Evolutionary conservation across 1,140 invertebrate species (phyloP), one percentile per base, ranked within the genome.

Genomic region (Venustaconcha ellipsiformis): DNA sequence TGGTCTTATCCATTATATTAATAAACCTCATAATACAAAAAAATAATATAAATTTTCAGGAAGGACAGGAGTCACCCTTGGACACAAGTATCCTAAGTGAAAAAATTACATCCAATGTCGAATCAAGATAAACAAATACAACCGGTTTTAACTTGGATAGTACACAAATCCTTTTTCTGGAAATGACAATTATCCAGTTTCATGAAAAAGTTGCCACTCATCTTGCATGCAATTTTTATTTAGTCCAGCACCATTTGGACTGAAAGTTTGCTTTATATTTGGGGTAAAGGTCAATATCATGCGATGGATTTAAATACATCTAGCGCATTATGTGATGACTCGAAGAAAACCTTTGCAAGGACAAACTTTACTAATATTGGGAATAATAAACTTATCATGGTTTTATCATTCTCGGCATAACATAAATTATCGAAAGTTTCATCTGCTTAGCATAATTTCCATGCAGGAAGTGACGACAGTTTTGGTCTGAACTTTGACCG

Each of bases 101-200:
- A 17, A 26, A n/a, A n/a, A 65, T 4, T 26, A 4, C 30, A n/a
- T 15, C n/a, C 14, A 11, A 65, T 4, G 5, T 65, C 17, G 80
- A 76, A 5, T 81, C 82, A 14, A 62, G 78, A 18, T 80, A 83
- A 14, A 66, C 23, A 23, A 79, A 56, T 75, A 75, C 12, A 70
- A 80, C n/a, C 74, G 86, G 60, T 88, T 88, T 68, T 70, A 76
- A 30, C 68, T 82, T 23, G 88, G 87, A 1, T 88, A 85, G 87
- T 88, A 84, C 70, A 83, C 83, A 12, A 79, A 85, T 76, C 86
- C 88, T 17, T 83, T 89, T 55, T 81, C 83, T 20, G 64, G 64
- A 65, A 75, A 86, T 59, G 88, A 87, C 57, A 84, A 88, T 67
- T 89, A 89, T 72, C 89, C 89, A 5, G 80, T 23, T 23, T 23